A percentile compares a stretch with the other conserved stretches of the same genome.
phyloP scores from a whole-genome alignment of 2,888 invertebrate species.

The Tetramorium bicarinatum region DNA sequence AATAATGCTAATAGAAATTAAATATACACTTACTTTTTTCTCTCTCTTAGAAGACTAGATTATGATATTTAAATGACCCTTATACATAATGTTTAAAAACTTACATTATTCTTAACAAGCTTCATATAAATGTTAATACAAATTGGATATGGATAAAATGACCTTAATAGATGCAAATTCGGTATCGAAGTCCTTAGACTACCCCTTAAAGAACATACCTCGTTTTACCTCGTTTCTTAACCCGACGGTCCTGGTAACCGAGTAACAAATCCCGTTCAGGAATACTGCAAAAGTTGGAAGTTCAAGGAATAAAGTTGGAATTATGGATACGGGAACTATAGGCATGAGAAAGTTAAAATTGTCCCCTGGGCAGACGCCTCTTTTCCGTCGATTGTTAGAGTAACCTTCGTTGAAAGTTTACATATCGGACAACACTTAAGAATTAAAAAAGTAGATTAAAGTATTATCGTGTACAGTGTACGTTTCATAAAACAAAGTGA shows the following conservation, averaged over 20 bases:
- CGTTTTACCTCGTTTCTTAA: conserved; percentile 44
- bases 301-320: conserved; percentile 55
- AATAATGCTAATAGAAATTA: background rate
- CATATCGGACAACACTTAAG: conserved; percentile 46
- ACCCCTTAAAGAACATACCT: conserved; percentile 35
- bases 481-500: conserved; percentile 8
- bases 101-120: conserved; percentile 19
- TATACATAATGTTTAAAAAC: conserved; percentile 29
- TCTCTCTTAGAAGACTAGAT: background rate
- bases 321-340: conserved; percentile 54
- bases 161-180: conserved; percentile 52
- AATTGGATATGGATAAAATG: conserved; percentile 34
- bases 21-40: background rate
- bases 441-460: conserved; percentile 46
- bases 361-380: conserved; percentile 40
- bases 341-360: conserved; percentile 56
- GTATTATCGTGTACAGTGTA: conserved; percentile 10
- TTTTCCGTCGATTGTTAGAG: conserved; percentile 34
- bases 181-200: conserved; percentile 41
- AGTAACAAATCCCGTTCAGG: conserved; percentile 54
- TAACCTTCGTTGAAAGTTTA: conserved; percentile 40
- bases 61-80: background rate
- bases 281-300: conserved; percentile 53
- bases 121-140: conserved; percentile 43
- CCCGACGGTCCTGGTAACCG: conserved; percentile 47